phyloP scores from a whole-genome alignment of 2,797 vertebrate species.

The Mormyrus proboscirostris region DNA sequence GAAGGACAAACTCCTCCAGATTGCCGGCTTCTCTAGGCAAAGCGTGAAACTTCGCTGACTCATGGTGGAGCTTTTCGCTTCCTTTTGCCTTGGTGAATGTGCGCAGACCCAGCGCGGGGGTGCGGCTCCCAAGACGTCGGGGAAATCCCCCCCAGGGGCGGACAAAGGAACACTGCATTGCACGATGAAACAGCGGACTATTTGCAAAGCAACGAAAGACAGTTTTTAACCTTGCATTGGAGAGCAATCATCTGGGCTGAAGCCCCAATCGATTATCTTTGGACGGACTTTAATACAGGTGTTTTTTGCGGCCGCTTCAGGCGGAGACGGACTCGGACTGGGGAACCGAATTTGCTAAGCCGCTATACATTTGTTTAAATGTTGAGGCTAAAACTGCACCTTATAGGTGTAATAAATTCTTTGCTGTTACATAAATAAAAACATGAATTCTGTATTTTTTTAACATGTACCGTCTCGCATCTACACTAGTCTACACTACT shows the following conservation, averaged over 20 bases:
- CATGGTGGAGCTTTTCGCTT: neutral
- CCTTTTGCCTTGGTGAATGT: neutral
- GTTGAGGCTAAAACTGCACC: neutral
- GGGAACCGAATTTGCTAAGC: neutral
- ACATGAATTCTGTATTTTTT: neutral
- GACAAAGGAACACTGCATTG: neutral
- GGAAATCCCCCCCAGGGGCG: neutral
- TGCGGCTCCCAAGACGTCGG: neutral
- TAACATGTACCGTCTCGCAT: neutral
- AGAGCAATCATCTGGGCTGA: neutral
- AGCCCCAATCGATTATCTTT: neutral
- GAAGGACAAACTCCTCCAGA: constrained; percentile 65
- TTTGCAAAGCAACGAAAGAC: neutral
- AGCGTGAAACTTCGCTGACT: constrained; percentile 50
- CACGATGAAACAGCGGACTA: neutral
- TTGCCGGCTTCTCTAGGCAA: constrained; percentile 61
- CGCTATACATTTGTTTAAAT: constrained; percentile 15
- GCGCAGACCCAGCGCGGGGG: neutral
- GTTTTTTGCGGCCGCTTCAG: neutral
- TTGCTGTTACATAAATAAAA: neutral
- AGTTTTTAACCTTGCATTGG: neutral
- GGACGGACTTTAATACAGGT: neutral
- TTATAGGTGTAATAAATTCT: constrained; percentile 12
- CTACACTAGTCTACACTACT: neutral
- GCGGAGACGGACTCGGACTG: neutral